phyloP scores from a whole-genome alignment of 2,113 vertebrate species.

The Alouatta palliata region DNA sequence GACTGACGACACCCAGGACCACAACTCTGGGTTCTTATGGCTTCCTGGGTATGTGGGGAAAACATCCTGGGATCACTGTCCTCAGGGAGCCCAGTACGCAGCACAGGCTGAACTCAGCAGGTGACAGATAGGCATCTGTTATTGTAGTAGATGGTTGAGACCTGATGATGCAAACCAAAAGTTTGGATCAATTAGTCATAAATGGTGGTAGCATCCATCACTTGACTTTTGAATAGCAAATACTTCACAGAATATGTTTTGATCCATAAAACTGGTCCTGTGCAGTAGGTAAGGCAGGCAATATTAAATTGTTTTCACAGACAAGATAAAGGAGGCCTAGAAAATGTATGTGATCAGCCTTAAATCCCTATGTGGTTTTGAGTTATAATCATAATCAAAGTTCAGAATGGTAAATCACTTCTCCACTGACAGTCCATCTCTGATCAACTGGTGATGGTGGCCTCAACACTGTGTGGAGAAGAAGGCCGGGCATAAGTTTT shows the following conservation, averaged over 20 bases:
- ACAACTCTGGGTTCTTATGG: not conserved
- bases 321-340: constrained; percentile 32
- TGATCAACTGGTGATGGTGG: not conserved
- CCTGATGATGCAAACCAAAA: not conserved
- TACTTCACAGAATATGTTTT: not conserved
- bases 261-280: not conserved
- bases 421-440: not conserved
- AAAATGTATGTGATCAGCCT: constrained; percentile 18
- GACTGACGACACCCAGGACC: not conserved
- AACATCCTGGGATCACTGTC: not conserved
- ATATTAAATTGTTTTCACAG: not conserved
- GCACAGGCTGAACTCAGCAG: not conserved
- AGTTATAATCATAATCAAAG: constrained; percentile 29
- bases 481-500: not conserved
- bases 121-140: not conserved
- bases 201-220: not conserved
- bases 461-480: not conserved
- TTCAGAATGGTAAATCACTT: constrained; percentile 36
- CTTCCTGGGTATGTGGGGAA: not conserved
- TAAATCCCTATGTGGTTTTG: constrained; percentile 47
- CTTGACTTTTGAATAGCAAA: constrained; percentile 32
- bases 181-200: not conserved
- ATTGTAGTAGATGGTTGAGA: not conserved
- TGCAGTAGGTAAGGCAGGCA: not conserved
- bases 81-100: not conserved